phyloP scores from a whole-genome alignment of 2,888 invertebrate genomes.

The Oligia fasciuncula region DNA sequence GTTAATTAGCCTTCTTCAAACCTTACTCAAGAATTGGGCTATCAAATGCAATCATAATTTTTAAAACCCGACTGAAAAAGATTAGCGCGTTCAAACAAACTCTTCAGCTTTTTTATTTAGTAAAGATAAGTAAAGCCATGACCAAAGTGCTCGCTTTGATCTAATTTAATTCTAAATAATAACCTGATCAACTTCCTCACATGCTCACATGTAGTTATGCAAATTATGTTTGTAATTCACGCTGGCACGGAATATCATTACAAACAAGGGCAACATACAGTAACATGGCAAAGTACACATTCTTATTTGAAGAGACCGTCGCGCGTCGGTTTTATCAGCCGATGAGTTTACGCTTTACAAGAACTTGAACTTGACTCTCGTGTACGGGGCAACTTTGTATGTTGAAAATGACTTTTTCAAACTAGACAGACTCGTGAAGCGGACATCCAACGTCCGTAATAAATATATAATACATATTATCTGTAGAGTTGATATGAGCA shows the following conservation, averaged over 20 bases:
- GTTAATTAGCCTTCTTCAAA: background rate
- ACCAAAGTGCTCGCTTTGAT: constrained; percentile 4
- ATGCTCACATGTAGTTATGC: constrained; percentile 54
- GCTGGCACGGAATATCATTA: constrained; percentile 52
- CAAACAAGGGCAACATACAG: constrained; percentile 52
- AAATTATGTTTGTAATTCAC: constrained; percentile 61
- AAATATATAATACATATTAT: constrained; percentile 72
- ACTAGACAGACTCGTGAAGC: constrained; percentile 67
- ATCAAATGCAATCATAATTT: background rate
- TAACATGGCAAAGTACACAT: constrained; percentile 50
- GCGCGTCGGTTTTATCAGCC: constrained; percentile 41
- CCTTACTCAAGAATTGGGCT: background rate
- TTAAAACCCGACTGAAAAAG: background rate
- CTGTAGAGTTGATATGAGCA: constrained; percentile 68
- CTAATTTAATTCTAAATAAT: constrained; percentile 25
- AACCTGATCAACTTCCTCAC: constrained; percentile 31
- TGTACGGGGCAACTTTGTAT: constrained; percentile 46
- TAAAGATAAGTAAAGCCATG: background rate
- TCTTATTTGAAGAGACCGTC: constrained; percentile 56
- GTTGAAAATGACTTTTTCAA: constrained; percentile 56
- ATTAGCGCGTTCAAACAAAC: background rate
- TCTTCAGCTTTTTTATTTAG: background rate
- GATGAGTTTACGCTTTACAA: constrained; percentile 37
- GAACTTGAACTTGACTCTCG: constrained; percentile 47
- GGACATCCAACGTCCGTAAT: constrained; percentile 66